phyloP scores from a whole-genome alignment of 2,797 vertebrate species.

The Sebastes trivittatus region DNA sequence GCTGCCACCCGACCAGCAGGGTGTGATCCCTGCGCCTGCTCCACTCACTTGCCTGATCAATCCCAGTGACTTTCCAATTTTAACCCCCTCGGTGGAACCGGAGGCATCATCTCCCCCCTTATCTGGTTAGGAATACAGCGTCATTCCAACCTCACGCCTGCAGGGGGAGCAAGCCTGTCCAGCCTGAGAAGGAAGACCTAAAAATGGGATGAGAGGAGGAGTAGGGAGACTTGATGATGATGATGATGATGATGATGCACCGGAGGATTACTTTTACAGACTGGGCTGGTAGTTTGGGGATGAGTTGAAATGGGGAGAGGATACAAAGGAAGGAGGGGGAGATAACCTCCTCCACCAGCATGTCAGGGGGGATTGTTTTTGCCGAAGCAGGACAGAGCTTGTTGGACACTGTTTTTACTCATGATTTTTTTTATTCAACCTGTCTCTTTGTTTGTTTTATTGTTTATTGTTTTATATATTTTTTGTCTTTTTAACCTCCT shows the following conservation, averaged over 20 bases:
- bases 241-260: constrained; percentile 20
- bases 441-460: constrained; percentile 50
- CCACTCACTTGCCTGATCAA: constrained; percentile 53
- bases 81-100: constrained; percentile 76
- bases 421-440: constrained; percentile 45
- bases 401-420: constrained; percentile 71
- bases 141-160: constrained; percentile 80
- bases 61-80: constrained; percentile 78
- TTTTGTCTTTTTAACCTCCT: constrained; percentile 58
- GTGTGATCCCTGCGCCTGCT: constrained; percentile 75
- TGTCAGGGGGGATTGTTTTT: constrained; percentile 63
- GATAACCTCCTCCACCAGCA: constrained; percentile 36
- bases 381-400: constrained; percentile 67
- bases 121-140: constrained; percentile 79
- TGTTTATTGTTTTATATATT: constrained; percentile 59
- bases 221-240: constrained; percentile 46
- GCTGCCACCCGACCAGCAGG: constrained; percentile 81
- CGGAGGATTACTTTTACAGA: constrained; percentile 64
- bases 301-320: constrained; percentile 33
- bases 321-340: constrained; percentile 29
- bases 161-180: constrained; percentile 79
- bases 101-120: constrained; percentile 65
- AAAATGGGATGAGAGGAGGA: constrained; percentile 26
- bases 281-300: constrained; percentile 49
- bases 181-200: constrained; percentile 68